A percentile compares a stretch with the other conserved stretches of the same genome.
Conservation (phyloP, 92 coral and sea anemone species). For the Epizoanthus illoricatus region DNA sequence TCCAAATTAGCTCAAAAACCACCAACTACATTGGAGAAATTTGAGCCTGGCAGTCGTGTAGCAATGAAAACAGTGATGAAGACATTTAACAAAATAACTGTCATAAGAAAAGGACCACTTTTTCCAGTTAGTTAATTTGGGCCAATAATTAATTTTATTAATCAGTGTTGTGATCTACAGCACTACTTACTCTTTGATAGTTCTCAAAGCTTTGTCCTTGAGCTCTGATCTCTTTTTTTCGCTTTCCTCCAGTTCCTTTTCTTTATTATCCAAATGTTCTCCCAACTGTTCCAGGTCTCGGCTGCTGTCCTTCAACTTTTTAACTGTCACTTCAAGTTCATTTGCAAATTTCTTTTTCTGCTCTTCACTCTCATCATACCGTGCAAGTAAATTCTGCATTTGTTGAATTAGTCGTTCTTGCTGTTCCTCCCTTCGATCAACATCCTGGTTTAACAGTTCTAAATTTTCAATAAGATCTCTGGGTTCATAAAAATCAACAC, state of each 20-base stretch:
- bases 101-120: no score
- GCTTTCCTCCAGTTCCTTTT: slow-evolving; percentile 76
- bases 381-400: slow-evolving; percentile 69
- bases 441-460: slow-evolving; percentile 72
- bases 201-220: slow-evolving; percentile 79
- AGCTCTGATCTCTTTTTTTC: slow-evolving; percentile 88
- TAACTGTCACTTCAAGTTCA: slow-evolving; percentile 72
- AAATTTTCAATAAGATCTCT: slow-evolving; percentile 55
- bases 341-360: slow-evolving; percentile 61
- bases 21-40: no score
- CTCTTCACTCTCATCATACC: slow-evolving; percentile 80
- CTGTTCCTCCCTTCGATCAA: slow-evolving; percentile 82
- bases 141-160: no score
- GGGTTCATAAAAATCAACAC: slow-evolving; percentile 43
- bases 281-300: slow-evolving; percentile 69
- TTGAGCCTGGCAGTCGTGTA: no score
- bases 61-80: no score
- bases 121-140: no score
- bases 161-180: neutral
- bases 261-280: slow-evolving; percentile 73
- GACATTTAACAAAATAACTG: no score
- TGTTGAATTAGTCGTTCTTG: slow-evolving; percentile 76
- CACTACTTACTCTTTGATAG: slow-evolving; percentile 90
- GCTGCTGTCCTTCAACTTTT: slow-evolving; percentile 68
- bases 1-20: no score